Evolutionary conservation across 2,797 vertebrate genomes (phyloP).

Genomic region (Onychomys torridus): DNA sequence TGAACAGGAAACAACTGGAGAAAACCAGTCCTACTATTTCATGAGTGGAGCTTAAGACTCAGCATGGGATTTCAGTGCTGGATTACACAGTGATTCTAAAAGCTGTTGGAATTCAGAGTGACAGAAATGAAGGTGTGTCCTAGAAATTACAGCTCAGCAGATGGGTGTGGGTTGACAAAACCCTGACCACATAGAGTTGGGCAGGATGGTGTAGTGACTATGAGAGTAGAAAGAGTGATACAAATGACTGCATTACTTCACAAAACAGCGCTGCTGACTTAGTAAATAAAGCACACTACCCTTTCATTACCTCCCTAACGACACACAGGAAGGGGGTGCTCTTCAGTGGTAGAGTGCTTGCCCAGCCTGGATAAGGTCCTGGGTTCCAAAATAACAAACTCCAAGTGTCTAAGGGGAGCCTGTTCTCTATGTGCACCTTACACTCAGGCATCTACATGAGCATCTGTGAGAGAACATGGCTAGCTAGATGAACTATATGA

Average conservation of each 20-base stretch:
- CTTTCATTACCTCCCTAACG: slow-evolving; percentile 19
- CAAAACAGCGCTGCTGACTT: slow-evolving; percentile 33
- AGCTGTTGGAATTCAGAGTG: slow-evolving; percentile 22
- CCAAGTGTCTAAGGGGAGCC: neutral
- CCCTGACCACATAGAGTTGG: neutral
- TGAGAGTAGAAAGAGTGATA: neutral
- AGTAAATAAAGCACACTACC: neutral
- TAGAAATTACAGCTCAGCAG: neutral
- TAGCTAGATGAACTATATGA: neutral
- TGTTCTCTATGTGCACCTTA: neutral
- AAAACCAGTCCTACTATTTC: neutral
- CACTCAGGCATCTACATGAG: slow-evolving; percentile 14
- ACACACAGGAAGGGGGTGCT: neutral
- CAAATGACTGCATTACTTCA: neutral
- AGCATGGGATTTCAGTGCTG: slow-evolving; percentile 6
- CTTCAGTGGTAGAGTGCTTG: neutral
- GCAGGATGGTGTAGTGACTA: neutral
- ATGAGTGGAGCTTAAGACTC: neutral
- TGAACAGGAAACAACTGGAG: neutral
- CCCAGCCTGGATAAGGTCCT: neutral
- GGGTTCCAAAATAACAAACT: neutral
- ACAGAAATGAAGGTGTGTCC: slow-evolving; percentile 2
- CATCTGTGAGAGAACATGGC: slow-evolving; percentile 6
- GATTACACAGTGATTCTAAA: neutral
- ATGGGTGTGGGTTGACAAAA: neutral